Conservation (phyloP, 2,888 invertebrate genomes). For the Thumatha senex region DNA sequence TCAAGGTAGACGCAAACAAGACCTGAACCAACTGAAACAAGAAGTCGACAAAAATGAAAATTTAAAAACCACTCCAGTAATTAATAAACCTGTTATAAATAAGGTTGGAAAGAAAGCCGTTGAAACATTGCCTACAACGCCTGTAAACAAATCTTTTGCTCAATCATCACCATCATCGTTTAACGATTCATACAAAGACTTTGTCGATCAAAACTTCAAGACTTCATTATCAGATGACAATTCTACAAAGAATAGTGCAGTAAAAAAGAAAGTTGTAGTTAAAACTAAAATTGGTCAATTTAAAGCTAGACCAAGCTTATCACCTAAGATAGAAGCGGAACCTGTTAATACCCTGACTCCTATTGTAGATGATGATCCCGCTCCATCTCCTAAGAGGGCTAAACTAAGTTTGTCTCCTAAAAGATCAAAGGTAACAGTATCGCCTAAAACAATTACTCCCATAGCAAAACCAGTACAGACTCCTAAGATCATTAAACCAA, state of each 20-base stretch:
- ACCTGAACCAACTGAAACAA: slow-evolving; percentile 13
- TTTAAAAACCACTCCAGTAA: neutral
- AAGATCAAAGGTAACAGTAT: neutral
- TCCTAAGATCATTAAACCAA: no score
- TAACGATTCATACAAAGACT: slow-evolving; percentile 62
- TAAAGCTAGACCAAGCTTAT: slow-evolving; percentile 34
- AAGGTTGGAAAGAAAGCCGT: neutral
- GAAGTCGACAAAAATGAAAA: slow-evolving; percentile 13
- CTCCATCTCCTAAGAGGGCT: neutral
- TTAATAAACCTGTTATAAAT: neutral
- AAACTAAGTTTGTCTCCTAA: neutral
- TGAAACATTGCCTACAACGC: neutral
- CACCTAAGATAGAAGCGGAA: slow-evolving; percentile 6
- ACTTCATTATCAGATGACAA: neutral
- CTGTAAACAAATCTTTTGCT: slow-evolving; percentile 3
- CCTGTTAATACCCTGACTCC: neutral
- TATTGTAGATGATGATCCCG: neutral
- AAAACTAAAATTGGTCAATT: slow-evolving; percentile 64
- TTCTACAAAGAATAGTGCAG: neutral
- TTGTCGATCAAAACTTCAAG: slow-evolving; percentile 49
- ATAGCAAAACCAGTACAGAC: neutral
- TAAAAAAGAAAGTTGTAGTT: slow-evolving; percentile 41
- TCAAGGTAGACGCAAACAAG: slow-evolving; percentile 26
- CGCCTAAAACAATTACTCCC: neutral
- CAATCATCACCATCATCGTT: slow-evolving; percentile 54